Conservation (phyloP, 2,888 invertebrate species). For the Liposcelis brunnea region DNA sequence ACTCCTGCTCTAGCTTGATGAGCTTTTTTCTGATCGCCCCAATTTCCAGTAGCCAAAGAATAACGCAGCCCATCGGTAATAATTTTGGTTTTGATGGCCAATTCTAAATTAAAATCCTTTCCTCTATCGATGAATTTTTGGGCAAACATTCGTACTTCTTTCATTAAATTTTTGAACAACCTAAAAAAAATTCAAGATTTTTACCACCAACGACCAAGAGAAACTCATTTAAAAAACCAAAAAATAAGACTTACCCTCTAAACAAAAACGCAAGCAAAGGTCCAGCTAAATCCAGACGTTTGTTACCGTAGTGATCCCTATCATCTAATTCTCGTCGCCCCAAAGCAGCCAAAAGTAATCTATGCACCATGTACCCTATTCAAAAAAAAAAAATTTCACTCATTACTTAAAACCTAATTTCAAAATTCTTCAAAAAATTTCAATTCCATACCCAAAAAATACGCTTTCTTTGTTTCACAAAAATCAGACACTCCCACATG, state of each 20-base stretch:
- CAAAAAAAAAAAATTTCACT: slow-evolving; percentile 14
- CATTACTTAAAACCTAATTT: neutral
- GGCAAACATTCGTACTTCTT: slow-evolving; percentile 95
- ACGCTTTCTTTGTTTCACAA: slow-evolving; percentile 99
- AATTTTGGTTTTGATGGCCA: slow-evolving; percentile 91
- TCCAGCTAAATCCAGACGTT: slow-evolving; percentile 92
- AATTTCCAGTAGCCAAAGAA: slow-evolving; percentile 97
- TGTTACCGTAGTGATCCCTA: slow-evolving; percentile 99
- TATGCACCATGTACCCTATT: slow-evolving; percentile 88
- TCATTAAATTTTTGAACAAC: slow-evolving; percentile 86
- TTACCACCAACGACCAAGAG: neutral
- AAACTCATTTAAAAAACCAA: neutral
- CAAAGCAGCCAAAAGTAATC: slow-evolving; percentile 80
- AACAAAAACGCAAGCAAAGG: slow-evolving; percentile 93
- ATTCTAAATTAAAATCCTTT: slow-evolving; percentile 94
- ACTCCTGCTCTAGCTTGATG: slow-evolving; percentile 96
- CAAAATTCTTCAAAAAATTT: slow-evolving; percentile 19
- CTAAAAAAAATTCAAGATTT: slow-evolving; percentile 23
- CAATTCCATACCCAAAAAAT: slow-evolving; percentile 55
- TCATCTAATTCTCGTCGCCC: slow-evolving; percentile 96
- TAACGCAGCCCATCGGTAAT: slow-evolving; percentile 97
- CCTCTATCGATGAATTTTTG: slow-evolving; percentile 98
- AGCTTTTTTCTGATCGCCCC: slow-evolving; percentile 99
- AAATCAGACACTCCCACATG: slow-evolving; percentile 99
- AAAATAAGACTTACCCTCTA: slow-evolving; percentile 42